These are phyloP conservation scores for Brachyhypopomus occidentalis DNA, from an alignment of 2,113 vertebrate genomes.

Conservation along the genomic window DNA sequence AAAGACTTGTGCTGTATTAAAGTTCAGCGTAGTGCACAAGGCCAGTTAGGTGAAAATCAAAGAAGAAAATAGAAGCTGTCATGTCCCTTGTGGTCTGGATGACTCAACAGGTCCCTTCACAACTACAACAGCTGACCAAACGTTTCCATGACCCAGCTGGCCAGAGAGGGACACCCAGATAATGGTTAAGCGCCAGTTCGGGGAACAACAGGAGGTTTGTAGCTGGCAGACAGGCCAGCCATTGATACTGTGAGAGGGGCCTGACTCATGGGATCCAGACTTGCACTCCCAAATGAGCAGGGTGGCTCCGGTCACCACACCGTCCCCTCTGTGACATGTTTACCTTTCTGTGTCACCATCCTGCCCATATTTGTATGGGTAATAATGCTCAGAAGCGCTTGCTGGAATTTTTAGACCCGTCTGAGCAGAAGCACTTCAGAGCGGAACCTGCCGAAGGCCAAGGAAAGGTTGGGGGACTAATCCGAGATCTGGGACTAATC, in stretches of 20 bases:
- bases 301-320: slow-evolving; percentile 1
- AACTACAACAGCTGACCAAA: slow-evolving; percentile 3
- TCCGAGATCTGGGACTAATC: neutral
- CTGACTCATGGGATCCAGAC: neutral
- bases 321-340: slow-evolving; percentile 13
- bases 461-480: neutral
- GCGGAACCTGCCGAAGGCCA: neutral
- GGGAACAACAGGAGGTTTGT: neutral
- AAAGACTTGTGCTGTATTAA: too few relatives aligned
- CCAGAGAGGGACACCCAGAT: slow-evolving; percentile 1
- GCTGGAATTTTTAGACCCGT: slow-evolving; percentile 3
- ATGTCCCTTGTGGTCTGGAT: neutral
- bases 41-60: neutral
- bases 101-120: neutral
- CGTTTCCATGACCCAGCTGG: slow-evolving; percentile 1
- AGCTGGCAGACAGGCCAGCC: neutral
- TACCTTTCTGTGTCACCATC: neutral
- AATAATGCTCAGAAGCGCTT: neutral
- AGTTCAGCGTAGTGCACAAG: too few relatives aligned
- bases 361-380: too few relatives aligned
- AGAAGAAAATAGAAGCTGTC: neutral
- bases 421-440: slow-evolving; percentile 1
- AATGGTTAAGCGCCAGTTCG: neutral
- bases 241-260: neutral
- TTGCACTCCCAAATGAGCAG: neutral